phyloP scores from a whole-genome alignment of 2,888 invertebrate species.

The Zygaena filipendulae region DNA sequence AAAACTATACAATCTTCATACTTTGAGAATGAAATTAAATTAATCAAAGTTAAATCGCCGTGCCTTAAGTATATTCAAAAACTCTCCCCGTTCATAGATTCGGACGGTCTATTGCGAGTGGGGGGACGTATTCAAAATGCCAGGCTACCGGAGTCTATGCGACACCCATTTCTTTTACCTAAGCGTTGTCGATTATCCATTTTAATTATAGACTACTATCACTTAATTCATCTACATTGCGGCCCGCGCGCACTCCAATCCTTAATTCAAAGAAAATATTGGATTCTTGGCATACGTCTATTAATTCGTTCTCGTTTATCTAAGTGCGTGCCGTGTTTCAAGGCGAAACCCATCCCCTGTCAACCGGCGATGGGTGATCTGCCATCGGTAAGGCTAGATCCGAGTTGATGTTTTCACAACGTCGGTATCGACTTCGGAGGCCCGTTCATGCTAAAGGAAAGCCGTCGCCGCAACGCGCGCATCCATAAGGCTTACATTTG shows the following conservation, averaged over 20 bases:
- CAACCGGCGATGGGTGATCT: conserved; percentile 6
- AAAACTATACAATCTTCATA: neutral
- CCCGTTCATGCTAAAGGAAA: conserved; percentile 3
- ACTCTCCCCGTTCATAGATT: neutral
- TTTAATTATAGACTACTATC: conserved; percentile 1
- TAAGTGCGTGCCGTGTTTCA: conserved; percentile 6
- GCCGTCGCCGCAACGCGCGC: conserved; percentile 1
- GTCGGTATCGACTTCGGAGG: conserved; percentile 9
- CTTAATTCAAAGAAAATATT: conserved; percentile 4
- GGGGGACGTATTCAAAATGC: conserved; percentile 9
- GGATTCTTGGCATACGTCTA: conserved; percentile 6
- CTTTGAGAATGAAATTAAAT: neutral
- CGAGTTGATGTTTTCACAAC: conserved; percentile 1
- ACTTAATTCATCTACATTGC: conserved; percentile 1
- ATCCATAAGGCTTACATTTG: conserved; percentile 7
- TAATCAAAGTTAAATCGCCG: neutral
- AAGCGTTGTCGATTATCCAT: neutral
- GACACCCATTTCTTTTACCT: conserved; percentile 9
- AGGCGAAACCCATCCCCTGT: neutral
- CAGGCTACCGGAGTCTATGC: conserved; percentile 4
- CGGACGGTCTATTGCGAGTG: conserved; percentile 6
- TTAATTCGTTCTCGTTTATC: conserved; percentile 5
- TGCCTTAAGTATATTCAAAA: neutral
- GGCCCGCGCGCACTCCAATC: conserved; percentile 3
- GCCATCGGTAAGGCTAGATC: conserved; percentile 1